Percentiles rank a stretch among this genome's conserved stretches.
Evolutionary conservation across 2,888 invertebrate genomes (phyloP).

Genomic region (Dolomedes plantarius): DNA sequence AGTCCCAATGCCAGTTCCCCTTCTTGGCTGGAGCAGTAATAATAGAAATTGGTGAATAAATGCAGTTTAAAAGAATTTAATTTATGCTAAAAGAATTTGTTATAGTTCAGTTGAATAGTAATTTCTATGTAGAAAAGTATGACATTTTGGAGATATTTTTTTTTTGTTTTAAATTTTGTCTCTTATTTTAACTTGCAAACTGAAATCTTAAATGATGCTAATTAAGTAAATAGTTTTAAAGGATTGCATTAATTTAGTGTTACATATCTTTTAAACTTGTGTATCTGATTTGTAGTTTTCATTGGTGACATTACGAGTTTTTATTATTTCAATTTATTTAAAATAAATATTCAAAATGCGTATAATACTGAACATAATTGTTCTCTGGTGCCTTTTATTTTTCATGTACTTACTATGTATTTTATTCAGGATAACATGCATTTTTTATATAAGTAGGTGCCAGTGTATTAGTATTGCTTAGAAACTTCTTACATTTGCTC

Average conservation of each 20-base stretch:
- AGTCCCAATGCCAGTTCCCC: slow-evolving; percentile 86
- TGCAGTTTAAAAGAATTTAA: background rate
- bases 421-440: background rate
- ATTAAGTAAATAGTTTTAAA: too few relatives aligned
- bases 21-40: slow-evolving; percentile 85
- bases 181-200: too few relatives aligned
- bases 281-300: too few relatives aligned
- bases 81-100: background rate
- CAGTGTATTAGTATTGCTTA: slow-evolving; percentile 4
- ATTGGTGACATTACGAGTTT: too few relatives aligned
- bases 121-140: background rate
- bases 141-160: background rate
- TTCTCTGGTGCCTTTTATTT: slow-evolving; percentile 18
- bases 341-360: background rate
- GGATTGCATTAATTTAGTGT: too few relatives aligned
- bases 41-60: background rate
- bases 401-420: slow-evolving; percentile 8
- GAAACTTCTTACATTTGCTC: background rate
- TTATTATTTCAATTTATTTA: too few relatives aligned
- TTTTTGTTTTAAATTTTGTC: too few relatives aligned
- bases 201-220: too few relatives aligned
- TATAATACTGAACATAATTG: background rate
- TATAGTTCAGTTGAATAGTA: slow-evolving; percentile 11
- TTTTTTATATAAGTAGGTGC: slow-evolving; percentile 2
- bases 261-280: too few relatives aligned